These are phyloP conservation scores for Anarsia innoxiella DNA, from an alignment of 2,888 invertebrate genomes.

Conservation along the genomic window DNA sequence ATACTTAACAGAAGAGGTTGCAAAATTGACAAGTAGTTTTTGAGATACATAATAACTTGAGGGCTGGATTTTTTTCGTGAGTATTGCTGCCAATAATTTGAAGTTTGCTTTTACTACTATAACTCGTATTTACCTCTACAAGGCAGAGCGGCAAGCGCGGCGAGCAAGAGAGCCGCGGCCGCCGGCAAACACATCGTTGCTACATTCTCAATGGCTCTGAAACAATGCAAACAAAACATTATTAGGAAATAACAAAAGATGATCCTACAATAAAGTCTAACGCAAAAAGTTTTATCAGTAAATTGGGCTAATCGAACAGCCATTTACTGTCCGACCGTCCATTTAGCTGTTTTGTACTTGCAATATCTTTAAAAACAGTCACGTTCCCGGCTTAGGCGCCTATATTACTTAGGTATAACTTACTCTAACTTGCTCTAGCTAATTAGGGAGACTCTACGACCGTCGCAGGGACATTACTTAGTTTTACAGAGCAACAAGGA, in stretches of 20 bases:
- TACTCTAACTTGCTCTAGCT: conserved; percentile 3
- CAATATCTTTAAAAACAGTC: conserved; percentile 1
- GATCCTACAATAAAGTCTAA: no score
- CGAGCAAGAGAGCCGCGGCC: conserved; percentile 60
- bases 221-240: conserved; percentile 39
- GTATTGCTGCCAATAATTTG: no score
- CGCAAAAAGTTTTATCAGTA: no score
- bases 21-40: no score
- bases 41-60: no score
- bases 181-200: conserved; percentile 61
- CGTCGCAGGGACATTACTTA: conserved; percentile 4
- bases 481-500: conserved; percentile 3
- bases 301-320: no score
- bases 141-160: conserved; percentile 59
- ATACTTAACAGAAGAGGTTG: no score
- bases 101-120: background rate
- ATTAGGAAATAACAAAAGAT: no score
- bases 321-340: no score
- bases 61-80: no score
- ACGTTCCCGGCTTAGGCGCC: background rate
- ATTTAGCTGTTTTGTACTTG: no score
- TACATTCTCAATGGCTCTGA: conserved; percentile 54
- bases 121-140: conserved; percentile 42
- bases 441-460: conserved; percentile 7
- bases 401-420: conserved; percentile 1